phyloP scores from a whole-genome alignment of 1,140 invertebrate species.

The Lordiphosa stackelbergi region DNA sequence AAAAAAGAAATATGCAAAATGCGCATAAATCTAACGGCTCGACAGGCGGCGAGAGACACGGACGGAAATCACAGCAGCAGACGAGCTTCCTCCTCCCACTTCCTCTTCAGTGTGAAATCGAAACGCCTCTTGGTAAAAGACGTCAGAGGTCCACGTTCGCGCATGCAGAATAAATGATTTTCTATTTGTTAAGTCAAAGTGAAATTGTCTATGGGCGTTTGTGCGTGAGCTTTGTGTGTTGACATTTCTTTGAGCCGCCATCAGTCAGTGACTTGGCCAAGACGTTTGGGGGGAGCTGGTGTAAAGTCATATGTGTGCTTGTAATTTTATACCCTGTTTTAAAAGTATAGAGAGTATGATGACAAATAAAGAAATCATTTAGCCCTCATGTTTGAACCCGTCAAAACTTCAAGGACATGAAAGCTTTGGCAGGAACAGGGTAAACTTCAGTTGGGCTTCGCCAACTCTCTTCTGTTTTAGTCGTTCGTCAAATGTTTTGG shows the following conservation, averaged over 20 bases:
- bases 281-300: not conserved
- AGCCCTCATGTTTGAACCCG: too few species aligned
- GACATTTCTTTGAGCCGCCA: slow-evolving; percentile 72
- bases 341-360: too few species aligned
- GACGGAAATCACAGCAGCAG: slow-evolving; percentile 53
- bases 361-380: too few species aligned
- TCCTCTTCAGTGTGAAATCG: slow-evolving; percentile 36
- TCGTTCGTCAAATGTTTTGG: slow-evolving; percentile 53
- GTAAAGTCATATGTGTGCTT: not conserved
- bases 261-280: slow-evolving; percentile 52
- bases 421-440: too few species aligned
- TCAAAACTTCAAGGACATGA: too few species aligned
- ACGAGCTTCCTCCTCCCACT: slow-evolving; percentile 1
- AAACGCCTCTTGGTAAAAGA: slow-evolving; percentile 46
- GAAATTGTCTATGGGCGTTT: slow-evolving; percentile 52
- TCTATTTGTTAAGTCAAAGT: slow-evolving; percentile 74
- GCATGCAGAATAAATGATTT: slow-evolving; percentile 73
- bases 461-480: slow-evolving; percentile 45
- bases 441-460: slow-evolving; percentile 19
- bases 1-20: slow-evolving; percentile 68
- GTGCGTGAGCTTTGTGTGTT: slow-evolving; percentile 58
- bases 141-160: slow-evolving; percentile 24
- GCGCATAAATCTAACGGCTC: slow-evolving; percentile 67
- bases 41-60: slow-evolving; percentile 12
- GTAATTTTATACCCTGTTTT: too few species aligned